Conservation (phyloP, 1,140 invertebrate genomes). For the Lanistes nyassanus region DNA sequence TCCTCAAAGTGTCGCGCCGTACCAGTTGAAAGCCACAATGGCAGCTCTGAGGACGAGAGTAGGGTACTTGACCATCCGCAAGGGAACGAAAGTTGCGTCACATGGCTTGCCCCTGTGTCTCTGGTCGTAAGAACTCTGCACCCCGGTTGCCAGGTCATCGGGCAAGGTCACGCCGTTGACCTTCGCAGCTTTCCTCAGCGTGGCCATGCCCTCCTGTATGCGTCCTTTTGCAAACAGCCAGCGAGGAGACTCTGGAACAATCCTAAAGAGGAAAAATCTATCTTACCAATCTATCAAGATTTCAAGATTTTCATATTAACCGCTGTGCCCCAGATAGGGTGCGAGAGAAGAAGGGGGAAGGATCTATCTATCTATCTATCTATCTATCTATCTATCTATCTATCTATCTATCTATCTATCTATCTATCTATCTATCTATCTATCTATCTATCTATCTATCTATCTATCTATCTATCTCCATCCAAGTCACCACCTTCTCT, state of each 20-base stretch:
- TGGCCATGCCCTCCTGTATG: background rate
- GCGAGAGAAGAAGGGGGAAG: too few species aligned
- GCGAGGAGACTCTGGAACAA: slow-evolving; percentile 54
- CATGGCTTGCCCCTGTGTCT: background rate
- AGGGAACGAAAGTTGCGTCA: slow-evolving; percentile 1
- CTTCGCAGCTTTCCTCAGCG: slow-evolving; percentile 7
- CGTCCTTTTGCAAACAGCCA: slow-evolving; percentile 46
- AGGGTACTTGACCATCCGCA: slow-evolving; percentile 25
- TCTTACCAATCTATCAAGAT: too few species aligned
- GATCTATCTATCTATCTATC: background rate
- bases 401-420: background rate
- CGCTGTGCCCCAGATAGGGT: too few species aligned
- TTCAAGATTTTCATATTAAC: too few species aligned
- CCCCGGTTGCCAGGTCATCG: background rate
- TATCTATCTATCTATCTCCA: too few species aligned
- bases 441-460: background rate
- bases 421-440: background rate
- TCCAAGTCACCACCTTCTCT: too few species aligned
- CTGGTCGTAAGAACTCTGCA: too few species aligned
- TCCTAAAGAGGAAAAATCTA: slow-evolving; percentile 24
- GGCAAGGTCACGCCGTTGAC: slow-evolving; percentile 10
- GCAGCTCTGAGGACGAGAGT: slow-evolving; percentile 23
- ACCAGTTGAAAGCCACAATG: slow-evolving; percentile 39
- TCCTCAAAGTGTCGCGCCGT: background rate
- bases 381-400: background rate